Conservation (phyloP, 2,888 invertebrate species). For the Lydus trimaculatus region DNA sequence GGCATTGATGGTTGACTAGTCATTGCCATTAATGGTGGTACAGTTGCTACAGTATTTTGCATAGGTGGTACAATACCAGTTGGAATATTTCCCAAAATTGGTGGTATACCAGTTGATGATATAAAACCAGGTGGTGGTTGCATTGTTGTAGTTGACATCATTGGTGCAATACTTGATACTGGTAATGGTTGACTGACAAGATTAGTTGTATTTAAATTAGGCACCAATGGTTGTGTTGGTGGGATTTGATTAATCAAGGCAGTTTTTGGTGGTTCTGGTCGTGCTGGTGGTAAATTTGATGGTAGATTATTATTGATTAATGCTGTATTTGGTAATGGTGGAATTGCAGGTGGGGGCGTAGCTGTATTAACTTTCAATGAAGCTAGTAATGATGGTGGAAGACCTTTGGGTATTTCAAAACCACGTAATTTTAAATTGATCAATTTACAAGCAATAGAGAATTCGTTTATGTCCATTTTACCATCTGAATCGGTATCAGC, state of each 20-base stretch:
- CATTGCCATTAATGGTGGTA: slow-evolving; percentile 40
- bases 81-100: slow-evolving; percentile 55
- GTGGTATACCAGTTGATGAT: slow-evolving; percentile 19
- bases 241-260: slow-evolving; percentile 60
- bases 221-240: slow-evolving; percentile 36
- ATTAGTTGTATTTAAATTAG: slow-evolving; percentile 16
- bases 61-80: slow-evolving; percentile 67
- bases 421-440: slow-evolving; percentile 93
- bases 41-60: slow-evolving; percentile 37
- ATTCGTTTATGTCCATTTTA: slow-evolving; percentile 94
- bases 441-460: slow-evolving; percentile 96
- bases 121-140: slow-evolving; percentile 24
- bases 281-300: slow-evolving; percentile 50
- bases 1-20: slow-evolving; percentile 23
- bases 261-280: slow-evolving; percentile 55
- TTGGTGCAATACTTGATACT: slow-evolving; percentile 22
- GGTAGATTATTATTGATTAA: slow-evolving; percentile 38
- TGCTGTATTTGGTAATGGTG: slow-evolving; percentile 51
- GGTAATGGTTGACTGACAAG: not conserved
- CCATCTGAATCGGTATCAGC: slow-evolving; percentile 98
- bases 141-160: slow-evolving; percentile 16
- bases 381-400: slow-evolving; percentile 79
- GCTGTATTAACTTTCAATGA: slow-evolving; percentile 67
- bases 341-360: slow-evolving; percentile 53
- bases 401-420: slow-evolving; percentile 84